Evolutionary conservation across 2,113 vertebrate genomes (phyloP).

Genomic region (Mormyrus iriodes): DNA sequence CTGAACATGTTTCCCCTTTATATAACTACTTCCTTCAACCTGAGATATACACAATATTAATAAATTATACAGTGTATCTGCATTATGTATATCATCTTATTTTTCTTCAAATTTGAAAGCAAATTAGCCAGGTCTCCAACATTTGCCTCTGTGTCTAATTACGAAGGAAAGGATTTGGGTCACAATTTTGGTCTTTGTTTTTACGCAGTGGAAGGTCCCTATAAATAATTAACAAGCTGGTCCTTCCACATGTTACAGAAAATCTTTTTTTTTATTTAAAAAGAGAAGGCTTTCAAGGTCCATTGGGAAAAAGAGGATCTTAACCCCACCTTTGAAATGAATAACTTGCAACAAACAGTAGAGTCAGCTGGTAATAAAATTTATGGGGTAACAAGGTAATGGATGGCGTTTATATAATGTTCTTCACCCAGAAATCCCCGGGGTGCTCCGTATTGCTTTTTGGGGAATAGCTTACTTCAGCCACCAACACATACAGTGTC

Average conservation of each 20-base stretch:
- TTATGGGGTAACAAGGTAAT: constrained; percentile 6
- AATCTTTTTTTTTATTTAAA: not conserved
- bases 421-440: not conserved
- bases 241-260: not conserved
- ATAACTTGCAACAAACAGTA: constrained; percentile 5
- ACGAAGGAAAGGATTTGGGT: not conserved
- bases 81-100: not conserved
- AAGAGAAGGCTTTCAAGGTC: not conserved
- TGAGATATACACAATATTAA: not conserved
- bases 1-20: not conserved
- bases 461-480: constrained; percentile 2
- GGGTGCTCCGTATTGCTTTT: not conserved
- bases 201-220: not conserved
- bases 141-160: not conserved
- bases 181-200: not conserved
- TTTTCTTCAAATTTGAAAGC: constrained; percentile 2
- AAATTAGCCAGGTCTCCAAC: not conserved
- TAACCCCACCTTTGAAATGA: constrained; percentile 3
- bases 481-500: not conserved
- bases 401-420: constrained; percentile 8
- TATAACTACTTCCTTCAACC: not conserved
- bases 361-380: constrained; percentile 7
- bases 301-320: not conserved
- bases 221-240: not conserved
- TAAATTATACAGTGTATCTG: not conserved